Conservation (phyloP, 2,888 invertebrate species). For the Andrena chrysosceles region DNA sequence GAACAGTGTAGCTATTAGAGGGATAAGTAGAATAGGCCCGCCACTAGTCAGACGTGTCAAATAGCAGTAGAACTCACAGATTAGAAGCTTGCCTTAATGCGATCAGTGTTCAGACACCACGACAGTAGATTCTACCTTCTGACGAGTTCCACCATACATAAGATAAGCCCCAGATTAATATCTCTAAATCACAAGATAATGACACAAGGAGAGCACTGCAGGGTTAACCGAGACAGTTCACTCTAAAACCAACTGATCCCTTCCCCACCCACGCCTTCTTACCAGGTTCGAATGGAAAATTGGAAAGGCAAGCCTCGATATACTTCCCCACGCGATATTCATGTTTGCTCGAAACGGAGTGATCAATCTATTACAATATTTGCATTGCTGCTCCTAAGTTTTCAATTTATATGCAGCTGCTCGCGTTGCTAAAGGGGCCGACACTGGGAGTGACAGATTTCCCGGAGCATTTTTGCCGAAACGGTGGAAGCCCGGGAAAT, state of each 20-base stretch:
- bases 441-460: slow-evolving; percentile 32
- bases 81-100: too few relatives aligned
- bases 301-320: slow-evolving; percentile 20
- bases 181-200: slow-evolving; percentile 43
- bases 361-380: slow-evolving; percentile 44
- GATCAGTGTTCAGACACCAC: too few relatives aligned
- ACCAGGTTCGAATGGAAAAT: slow-evolving; percentile 1
- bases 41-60: neutral
- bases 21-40: neutral
- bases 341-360: slow-evolving; percentile 27
- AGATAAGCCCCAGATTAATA: slow-evolving; percentile 49
- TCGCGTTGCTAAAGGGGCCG: slow-evolving; percentile 23
- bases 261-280: neutral
- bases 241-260: neutral
- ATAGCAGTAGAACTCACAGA: too few relatives aligned
- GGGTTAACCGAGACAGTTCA: slow-evolving; percentile 44
- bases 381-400: slow-evolving; percentile 38
- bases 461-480: neutral
- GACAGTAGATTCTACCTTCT: too few relatives aligned
- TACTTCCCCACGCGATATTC: neutral
- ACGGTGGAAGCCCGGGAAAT: slow-evolving; percentile 25
- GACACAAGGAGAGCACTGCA: slow-evolving; percentile 46
- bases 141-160: too few relatives aligned
- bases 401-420: slow-evolving; percentile 55
- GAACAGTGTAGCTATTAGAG: neutral